These are phyloP conservation scores for Tenebrio molitor DNA, from an alignment of 1,140 invertebrate species.

Conservation along the genomic window DNA sequence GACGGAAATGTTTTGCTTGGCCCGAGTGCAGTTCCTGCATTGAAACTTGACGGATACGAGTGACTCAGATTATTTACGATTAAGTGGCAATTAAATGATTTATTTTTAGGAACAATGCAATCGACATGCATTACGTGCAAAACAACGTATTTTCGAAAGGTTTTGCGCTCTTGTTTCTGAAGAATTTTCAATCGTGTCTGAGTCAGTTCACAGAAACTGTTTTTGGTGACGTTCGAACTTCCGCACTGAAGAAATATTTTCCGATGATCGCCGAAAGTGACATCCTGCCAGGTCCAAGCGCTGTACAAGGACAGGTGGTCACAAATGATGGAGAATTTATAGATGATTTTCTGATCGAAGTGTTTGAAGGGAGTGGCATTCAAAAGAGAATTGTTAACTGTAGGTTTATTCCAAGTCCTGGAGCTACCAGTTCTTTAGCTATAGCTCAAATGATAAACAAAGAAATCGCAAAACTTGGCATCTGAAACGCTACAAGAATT, in stretches of 20 bases:
- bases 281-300: slow-evolving; percentile 87
- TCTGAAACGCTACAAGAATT: too few relatives aligned
- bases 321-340: slow-evolving; percentile 88
- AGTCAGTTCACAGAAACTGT: slow-evolving; percentile 88
- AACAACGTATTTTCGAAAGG: slow-evolving; percentile 87
- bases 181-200: slow-evolving; percentile 86
- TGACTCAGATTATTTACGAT: slow-evolving; percentile 63
- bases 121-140: slow-evolving; percentile 84
- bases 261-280: slow-evolving; percentile 82
- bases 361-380: slow-evolving; percentile 72
- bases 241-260: slow-evolving; percentile 88
- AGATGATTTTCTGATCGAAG: slow-evolving; percentile 98
- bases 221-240: slow-evolving; percentile 82
- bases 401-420: slow-evolving; percentile 96
- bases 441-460: slow-evolving; percentile 95
- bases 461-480: slow-evolving; percentile 77
- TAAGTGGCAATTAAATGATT: background rate
- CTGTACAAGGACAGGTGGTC: slow-evolving; percentile 97
- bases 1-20: slow-evolving; percentile 95
- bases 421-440: slow-evolving; percentile 95
- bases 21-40: slow-evolving; percentile 96
- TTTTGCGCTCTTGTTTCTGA: slow-evolving; percentile 86
- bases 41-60: slow-evolving; percentile 94
- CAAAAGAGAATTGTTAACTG: slow-evolving; percentile 89
- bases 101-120: slow-evolving; percentile 78